Conservation (phyloP, 2,797 vertebrate species). For the Enteromius thamalakanensis region DNA sequence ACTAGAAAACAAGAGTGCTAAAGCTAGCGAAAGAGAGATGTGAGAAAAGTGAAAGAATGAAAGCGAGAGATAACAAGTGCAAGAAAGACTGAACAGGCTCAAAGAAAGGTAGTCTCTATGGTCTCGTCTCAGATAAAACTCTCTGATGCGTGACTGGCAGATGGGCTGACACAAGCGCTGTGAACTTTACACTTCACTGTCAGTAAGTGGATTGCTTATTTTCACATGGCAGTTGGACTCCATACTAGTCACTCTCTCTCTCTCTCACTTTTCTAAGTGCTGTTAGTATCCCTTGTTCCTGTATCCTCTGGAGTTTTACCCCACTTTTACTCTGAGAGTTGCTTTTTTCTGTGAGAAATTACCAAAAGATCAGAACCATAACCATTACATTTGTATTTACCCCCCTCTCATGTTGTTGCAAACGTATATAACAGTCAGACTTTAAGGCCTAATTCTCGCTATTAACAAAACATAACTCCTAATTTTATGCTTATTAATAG, state of each 20-base stretch:
- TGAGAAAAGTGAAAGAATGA: constrained; percentile 1
- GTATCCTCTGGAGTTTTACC: constrained; percentile 25
- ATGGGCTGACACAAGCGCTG: constrained; percentile 64
- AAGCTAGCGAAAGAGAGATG: constrained; percentile 10
- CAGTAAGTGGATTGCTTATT: constrained; percentile 68
- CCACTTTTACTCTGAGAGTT: constrained; percentile 14
- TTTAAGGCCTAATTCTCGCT: not conserved
- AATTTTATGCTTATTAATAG: not conserved
- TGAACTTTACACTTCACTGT: constrained; percentile 72
- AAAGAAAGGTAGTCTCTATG: constrained; percentile 36
- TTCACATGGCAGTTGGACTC: constrained; percentile 67
- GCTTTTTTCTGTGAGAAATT: not conserved
- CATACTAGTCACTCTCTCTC: constrained; percentile 29
- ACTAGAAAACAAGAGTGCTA: constrained; percentile 48
- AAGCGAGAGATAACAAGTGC: constrained; percentile 27
- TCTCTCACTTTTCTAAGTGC: not conserved
- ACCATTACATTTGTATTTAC: not conserved
- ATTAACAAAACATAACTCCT: not conserved
- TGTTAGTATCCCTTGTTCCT: constrained; percentile 9
- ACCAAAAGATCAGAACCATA: not conserved
- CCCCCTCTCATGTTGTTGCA: not conserved
- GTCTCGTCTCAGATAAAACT: constrained; percentile 55
- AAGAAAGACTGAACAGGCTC: not conserved
- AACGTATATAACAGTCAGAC: not conserved
- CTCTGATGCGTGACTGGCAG: constrained; percentile 59